phyloP scores from a whole-genome alignment of 2,888 invertebrate genomes.

The Macroteleia sp. region DNA sequence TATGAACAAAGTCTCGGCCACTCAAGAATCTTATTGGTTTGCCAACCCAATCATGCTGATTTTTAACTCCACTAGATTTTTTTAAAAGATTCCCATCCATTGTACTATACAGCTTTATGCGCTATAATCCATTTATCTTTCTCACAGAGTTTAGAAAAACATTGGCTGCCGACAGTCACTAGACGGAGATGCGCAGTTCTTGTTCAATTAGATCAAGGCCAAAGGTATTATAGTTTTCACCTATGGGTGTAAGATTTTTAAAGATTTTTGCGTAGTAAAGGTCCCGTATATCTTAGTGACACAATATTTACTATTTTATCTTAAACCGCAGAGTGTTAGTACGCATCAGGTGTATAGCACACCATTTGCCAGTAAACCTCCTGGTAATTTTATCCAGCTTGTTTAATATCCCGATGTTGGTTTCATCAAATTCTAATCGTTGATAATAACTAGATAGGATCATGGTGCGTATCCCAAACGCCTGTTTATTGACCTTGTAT shows the following conservation, averaged over 20 bases:
- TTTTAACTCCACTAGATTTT: background rate
- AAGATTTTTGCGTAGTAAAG: too few relatives aligned
- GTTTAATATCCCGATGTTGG: conserved; percentile 66
- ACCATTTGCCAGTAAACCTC: conserved; percentile 68
- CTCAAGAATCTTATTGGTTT: conserved; percentile 67
- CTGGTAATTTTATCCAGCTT: conserved; percentile 66
- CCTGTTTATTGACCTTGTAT: too few relatives aligned
- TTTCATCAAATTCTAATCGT: conserved; percentile 73
- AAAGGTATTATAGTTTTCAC: too few relatives aligned
- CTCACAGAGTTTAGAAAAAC: too few relatives aligned
- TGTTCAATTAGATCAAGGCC: too few relatives aligned
- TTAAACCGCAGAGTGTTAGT: conserved; percentile 71
- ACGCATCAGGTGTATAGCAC: conserved; percentile 75
- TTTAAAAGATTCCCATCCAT: background rate
- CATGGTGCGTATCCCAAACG: conserved; percentile 76
- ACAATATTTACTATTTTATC: conserved; percentile 71
- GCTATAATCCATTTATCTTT: too few relatives aligned
- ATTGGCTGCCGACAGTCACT: too few relatives aligned
- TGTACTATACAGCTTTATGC: background rate
- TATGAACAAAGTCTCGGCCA: conserved; percentile 75
- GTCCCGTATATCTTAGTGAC: too few relatives aligned
- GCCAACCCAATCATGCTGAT: conserved; percentile 60
- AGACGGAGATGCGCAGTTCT: too few relatives aligned
- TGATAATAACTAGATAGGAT: conserved; percentile 80
- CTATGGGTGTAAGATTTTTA: too few relatives aligned